Base-by-base conservation (phyloP, 2,113 vertebrate genomes). In the Xyrauchen texanus region DNA sequence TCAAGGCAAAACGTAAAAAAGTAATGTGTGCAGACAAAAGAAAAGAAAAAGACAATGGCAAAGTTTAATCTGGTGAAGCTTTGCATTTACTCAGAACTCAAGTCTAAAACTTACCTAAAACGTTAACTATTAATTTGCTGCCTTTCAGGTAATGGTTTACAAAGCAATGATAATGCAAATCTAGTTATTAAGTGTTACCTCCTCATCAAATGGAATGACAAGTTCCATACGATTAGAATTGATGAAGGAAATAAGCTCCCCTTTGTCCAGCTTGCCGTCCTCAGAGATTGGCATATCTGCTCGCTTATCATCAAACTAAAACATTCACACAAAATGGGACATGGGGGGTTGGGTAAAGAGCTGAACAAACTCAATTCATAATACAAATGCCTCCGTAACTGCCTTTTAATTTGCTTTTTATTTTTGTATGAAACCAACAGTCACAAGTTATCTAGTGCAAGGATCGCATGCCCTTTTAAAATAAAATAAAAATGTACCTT, bases 251-350 rank as follows among this genome's bases (percentile, higher is more conserved):
- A 73, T 89, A 57, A 97, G 79, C 4, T 95, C 84, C 0, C 81
- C 85, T 12, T n/a, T 88, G 11, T 93, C 90, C 86, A 96, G 70
- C 1, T 93, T 91, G 1, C 7, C 86, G 0, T 84, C 90, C 0
- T 91, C 81, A 0, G 95, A 86, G 69, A 94, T 81, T 0, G 79
- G 79, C 65, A 95, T 93, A 61, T 98, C 95, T 0, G 86, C 92
- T 44, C 94, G 92, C 6, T 85, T 91, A 3, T 95, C 95, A 1
- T 96, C 95, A 8, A 94, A 94, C 96, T 99, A 76, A 12, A 42
- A 82, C 44, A 85, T 68, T 76, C 13, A 60, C 44, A 76, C 53
- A 83, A 69, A 74, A 3, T 55, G 1, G 10, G 1, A 21, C 21
- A 34, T 34, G 21, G 21, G 21, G 21, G 21, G 21, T 34, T 1